Evolutionary conservation across 2,888 invertebrate species (phyloP), one percentile per base, ranked within the genome.

Genomic region (Brenthis hecate): DNA sequence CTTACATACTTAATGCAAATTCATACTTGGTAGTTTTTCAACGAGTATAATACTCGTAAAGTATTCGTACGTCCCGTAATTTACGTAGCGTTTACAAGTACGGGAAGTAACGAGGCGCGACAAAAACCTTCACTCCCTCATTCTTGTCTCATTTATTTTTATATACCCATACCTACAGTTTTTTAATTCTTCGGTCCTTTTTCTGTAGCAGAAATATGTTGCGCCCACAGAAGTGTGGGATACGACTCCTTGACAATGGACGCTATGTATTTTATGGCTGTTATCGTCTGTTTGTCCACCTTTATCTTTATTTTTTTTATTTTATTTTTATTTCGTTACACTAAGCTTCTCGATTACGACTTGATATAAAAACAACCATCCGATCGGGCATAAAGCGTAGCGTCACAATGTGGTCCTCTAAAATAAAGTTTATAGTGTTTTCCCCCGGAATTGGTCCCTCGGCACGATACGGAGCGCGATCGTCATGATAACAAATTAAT

Each of bases 81-180:
- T 85, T 80, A 82, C 78, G 79, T 78, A 77, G 80, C 79, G 77
- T 76, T 78, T 77, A 76, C 75, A 72, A 75, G 73, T 36, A 77
- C 78, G 76, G 78, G 81, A 82, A 80, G 83, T 82, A 89, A 87
- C 86, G 85, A 87, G 85, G 77, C 82, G 83, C 78, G 81, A 85
- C 84, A 84, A 86, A 84, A 86, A 83, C 79, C 76, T 77, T 76
- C 73, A 77, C 79, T 78, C 73, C 80, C 77, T 80, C 73, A 78
- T 79, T 76, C 78, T 78, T 80, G 78, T 80, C 82, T 81, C 80
- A 73, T 83, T 82, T 81, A 80, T 78, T 78, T 80, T 80, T 78
- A 68, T 69, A 68, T 69, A 74, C 65, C 67, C 76, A 77, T 77
- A 74, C 73, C 36, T 43, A 43, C 36, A 43, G 36, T 74, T 75